Base-by-base conservation (phyloP, 1,140 invertebrate genomes). In the Anoplophora glabripennis region DNA sequence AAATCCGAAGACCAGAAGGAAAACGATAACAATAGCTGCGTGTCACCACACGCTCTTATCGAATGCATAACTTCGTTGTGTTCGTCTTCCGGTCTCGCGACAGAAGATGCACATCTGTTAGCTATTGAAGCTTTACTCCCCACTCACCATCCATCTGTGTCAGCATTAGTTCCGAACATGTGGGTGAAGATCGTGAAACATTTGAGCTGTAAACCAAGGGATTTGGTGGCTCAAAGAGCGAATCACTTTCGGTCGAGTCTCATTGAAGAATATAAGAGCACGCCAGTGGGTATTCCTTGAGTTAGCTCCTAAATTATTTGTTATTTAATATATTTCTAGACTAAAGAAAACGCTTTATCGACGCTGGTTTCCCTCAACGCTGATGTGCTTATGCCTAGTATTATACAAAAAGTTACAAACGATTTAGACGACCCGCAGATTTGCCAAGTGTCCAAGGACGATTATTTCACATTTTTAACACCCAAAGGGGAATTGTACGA, bases 401-500 rank as follows among this genome's bases (percentile, higher is more conserved):
- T 89, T 18, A 54, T 67, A 1, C 64, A 70, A 45, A 75, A 79
- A 14, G 71, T 92, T 1, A 72, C 75, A 1, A 77, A 78, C 35
- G 77, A 86, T 60, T 76, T 96, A 1, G 77, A 80, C 40, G 83
- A 90, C 70, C 74, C 84, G 0, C 84, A 83, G 47, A 83, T 95
- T 57, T 77, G 86, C n/a, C 78, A 81, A 59, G 83, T 97, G 10
- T 89, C 88, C 0, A 83, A 89, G 62, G 88, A 93, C 59, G 93
- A 98, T 69, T 96, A 93, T 77, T 89, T 90, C 64, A 94, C 89
- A 9, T 98, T 87, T 78, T 78, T 89, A 36, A 94, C 89, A 17
- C 92, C 93, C 1, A 89, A 94, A 58, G 94, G 92, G 18, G 88
- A 93, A 69, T 78, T 99, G 0, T 98, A 90, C 73, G 93, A 99